Conservation (phyloP, 2,113 vertebrate genomes). For the Chaetodon auriga region DNA sequence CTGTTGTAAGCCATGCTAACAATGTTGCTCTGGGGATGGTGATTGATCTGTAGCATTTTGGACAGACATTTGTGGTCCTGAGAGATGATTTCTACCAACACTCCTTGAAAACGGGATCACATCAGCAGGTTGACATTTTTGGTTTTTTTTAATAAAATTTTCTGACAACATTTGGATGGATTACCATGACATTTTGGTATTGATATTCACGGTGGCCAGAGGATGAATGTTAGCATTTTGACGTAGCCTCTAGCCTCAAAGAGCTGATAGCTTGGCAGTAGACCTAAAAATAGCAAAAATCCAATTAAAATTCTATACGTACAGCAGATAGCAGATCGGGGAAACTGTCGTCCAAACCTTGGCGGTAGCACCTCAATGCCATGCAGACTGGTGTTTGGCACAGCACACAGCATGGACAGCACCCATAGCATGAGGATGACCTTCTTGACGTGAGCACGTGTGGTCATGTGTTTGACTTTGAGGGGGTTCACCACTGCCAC, state of each 20-base stretch:
- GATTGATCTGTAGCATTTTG: too few species aligned
- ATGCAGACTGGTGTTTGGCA: slow-evolving; percentile 83
- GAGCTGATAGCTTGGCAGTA: not conserved
- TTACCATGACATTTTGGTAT: not conserved
- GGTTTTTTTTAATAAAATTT: not conserved
- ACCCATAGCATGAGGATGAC: slow-evolving; percentile 79
- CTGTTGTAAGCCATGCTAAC: too few species aligned
- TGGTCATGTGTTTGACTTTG: slow-evolving; percentile 77
- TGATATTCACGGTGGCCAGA: too few species aligned
- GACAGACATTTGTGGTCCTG: not conserved
- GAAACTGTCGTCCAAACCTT: slow-evolving; percentile 70
- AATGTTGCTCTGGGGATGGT: too few species aligned
- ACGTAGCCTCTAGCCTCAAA: not conserved
- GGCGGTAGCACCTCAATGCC: slow-evolving; percentile 65
- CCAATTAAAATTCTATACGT: slow-evolving; percentile 28
- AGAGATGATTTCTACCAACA: not conserved
- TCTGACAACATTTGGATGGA: not conserved
- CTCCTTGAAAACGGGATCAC: not conserved
- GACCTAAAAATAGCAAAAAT: not conserved
- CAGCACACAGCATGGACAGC: slow-evolving; percentile 80
- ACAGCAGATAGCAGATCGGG: slow-evolving; percentile 77
- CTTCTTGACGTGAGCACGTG: slow-evolving; percentile 77
- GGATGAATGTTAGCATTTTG: not conserved
- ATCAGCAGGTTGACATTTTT: not conserved
- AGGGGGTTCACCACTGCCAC: slow-evolving; percentile 83